A percentile compares a stretch with the other conserved stretches of the same genome.
phyloP scores from a whole-genome alignment of 2,113 vertebrate genomes.

The Epinephelus cyanopodus region DNA sequence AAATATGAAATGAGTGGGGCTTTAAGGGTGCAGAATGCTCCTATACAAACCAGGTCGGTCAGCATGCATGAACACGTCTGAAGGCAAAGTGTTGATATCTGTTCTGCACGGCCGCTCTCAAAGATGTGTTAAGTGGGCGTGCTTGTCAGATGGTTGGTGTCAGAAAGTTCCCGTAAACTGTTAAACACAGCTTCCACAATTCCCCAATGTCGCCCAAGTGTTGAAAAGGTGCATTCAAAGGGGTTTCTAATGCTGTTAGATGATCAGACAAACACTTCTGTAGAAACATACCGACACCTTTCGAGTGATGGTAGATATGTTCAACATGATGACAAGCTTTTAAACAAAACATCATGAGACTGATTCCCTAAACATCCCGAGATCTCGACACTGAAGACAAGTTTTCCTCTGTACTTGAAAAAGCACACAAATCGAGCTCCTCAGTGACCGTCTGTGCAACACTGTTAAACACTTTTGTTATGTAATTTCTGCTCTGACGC shows the following conservation, averaged over 20 bases:
- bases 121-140: neutral
- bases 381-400: slow-evolving; percentile 8
- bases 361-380: neutral
- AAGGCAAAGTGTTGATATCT: slow-evolving; percentile 21
- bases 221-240: neutral
- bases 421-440: neutral
- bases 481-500: slow-evolving; percentile 12
- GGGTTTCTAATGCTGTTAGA: slow-evolving; percentile 17
- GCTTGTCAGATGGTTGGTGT: neutral
- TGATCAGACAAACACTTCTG: slow-evolving; percentile 3
- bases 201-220: neutral
- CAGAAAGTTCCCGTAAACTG: neutral
- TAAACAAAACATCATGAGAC: slow-evolving; percentile 9
- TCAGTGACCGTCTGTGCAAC: slow-evolving; percentile 9
- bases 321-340: slow-evolving; percentile 34
- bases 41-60: neutral
- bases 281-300: slow-evolving; percentile 14
- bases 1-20: too few species aligned
- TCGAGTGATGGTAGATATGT: slow-evolving; percentile 8
- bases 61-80: neutral
- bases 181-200: neutral
- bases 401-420: slow-evolving; percentile 18
- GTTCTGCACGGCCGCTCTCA: neutral
- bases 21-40: neutral
- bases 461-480: slow-evolving; percentile 16